Evolutionary conservation across 2,113 vertebrate species (phyloP).

Genomic region (Oryzias curvinotus): DNA sequence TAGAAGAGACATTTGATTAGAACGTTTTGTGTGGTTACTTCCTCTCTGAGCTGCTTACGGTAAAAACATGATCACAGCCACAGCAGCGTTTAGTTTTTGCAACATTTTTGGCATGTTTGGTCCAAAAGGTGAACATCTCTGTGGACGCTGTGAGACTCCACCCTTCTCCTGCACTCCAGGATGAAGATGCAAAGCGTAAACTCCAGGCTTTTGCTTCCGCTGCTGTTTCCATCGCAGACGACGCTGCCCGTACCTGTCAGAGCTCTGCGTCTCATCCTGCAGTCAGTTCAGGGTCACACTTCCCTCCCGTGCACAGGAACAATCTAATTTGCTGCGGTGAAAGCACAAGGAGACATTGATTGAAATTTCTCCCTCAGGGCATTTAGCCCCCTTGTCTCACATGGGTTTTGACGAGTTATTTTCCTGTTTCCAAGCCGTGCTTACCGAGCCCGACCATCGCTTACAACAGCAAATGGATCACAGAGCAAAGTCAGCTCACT

Average conservation of each 20-base stretch:
- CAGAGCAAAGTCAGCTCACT: conserved; percentile 21
- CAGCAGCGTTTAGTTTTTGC: too few relatives aligned
- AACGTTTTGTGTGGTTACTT: too few relatives aligned
- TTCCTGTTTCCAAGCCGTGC: conserved; percentile 62
- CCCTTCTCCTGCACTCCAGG: not conserved
- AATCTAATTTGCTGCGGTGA: conserved; percentile 80
- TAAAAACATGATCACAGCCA: too few relatives aligned
- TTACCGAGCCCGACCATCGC: conserved; percentile 63
- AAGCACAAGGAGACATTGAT: conserved; percentile 84
- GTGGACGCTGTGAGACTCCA: not conserved
- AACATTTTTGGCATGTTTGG: too few relatives aligned
- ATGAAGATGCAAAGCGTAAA: conserved; percentile 12
- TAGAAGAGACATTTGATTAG: too few relatives aligned
- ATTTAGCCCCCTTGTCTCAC: conserved; percentile 72
- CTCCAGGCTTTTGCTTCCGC: conserved; percentile 9
- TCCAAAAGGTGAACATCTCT: not conserved
- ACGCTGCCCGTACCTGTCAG: conserved; percentile 63
- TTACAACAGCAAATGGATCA: conserved; percentile 62
- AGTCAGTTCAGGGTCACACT: conserved; percentile 78
- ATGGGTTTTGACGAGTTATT: conserved; percentile 76
- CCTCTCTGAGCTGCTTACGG: too few relatives aligned
- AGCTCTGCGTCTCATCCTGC: conserved; percentile 60
- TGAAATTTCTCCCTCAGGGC: conserved; percentile 76
- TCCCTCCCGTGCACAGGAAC: conserved; percentile 66
- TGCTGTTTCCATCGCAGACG: conserved; percentile 18